Base-by-base conservation (phyloP, 2,113 vertebrate species). In the Nothocercus nigrocapillus region DNA sequence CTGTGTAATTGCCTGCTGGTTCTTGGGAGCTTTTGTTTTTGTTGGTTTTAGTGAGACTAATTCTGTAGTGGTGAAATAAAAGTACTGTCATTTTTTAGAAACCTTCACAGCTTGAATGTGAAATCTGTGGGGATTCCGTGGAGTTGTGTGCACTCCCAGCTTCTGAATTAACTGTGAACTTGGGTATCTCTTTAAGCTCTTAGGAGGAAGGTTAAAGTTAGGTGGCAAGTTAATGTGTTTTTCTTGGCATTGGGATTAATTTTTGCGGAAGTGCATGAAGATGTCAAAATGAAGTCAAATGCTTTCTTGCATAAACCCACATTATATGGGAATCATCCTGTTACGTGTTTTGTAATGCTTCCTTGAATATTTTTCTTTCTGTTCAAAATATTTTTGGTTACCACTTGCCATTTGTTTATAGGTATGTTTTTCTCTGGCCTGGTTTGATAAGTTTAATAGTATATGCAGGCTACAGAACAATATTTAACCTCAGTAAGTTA, bases 81-180 rank as follows among this genome's bases (percentile, higher is more conserved):
- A 44, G 32, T 3, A 3, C 13, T 42, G 9, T 73, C 64, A 42
- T 13, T 88, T 89, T 7, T 49, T 8, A 72, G 51, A 81, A 89
- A 25, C 13, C 63, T 2, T 61, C 51, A 30, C 47, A 38, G 27
- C 17, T 89, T 13, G 69, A 73, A 81, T 78, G 22, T 64, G 77
- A 66, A 42, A 54, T 36, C 4, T 2, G 1, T 69, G 16, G 20
- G 0, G 0, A 38, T 79, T 91, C 5, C 18, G 44, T 34, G 45
- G 78, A 54, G 9, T 44, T 56, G 7, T 30, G 24, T 75, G 56
- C 20, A 10, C 24, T 76, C 11, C 25, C 34, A 56, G 49, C 36
- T 66, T 24, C 30, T 54, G 77, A 66, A 42, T 25, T 63, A 49
- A 20, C 27, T 19, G 36, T 28, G 18, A 51, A 38, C 19, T 63